Evolutionary conservation across 2,888 invertebrate genomes (phyloP).

Genomic region (Syritta pipiens): DNA sequence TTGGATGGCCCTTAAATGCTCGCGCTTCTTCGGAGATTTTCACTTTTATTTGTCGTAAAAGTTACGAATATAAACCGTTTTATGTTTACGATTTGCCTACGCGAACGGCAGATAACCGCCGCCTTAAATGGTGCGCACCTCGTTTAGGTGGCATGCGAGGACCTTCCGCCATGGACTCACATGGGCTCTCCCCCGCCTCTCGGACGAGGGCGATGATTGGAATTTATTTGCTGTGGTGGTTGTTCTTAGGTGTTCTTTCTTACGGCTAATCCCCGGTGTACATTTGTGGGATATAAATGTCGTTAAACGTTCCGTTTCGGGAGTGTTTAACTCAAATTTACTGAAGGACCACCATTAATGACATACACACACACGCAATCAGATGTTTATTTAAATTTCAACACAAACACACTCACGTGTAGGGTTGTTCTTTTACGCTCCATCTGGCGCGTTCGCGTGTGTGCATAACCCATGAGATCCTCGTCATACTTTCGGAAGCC

Average conservation of each 20-base stretch:
- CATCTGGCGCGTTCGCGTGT: neutral
- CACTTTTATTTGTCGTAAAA: slow-evolving; percentile 59
- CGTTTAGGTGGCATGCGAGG: slow-evolving; percentile 46
- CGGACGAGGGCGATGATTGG: neutral
- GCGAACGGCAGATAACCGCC: slow-evolving; percentile 44
- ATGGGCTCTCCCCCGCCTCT: neutral
- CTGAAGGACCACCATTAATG: slow-evolving; percentile 26
- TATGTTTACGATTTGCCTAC: slow-evolving; percentile 65
- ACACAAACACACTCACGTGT: no score
- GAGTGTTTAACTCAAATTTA: slow-evolving; percentile 35
- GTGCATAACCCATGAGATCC: neutral
- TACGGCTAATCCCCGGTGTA: slow-evolving; percentile 30
- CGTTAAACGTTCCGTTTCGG: slow-evolving; percentile 19
- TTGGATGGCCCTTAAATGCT: neutral
- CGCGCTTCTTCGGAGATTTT: slow-evolving; percentile 12
- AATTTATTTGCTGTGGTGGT: slow-evolving; percentile 17
- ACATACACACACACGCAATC: slow-evolving; percentile 1
- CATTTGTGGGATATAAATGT: slow-evolving; percentile 32
- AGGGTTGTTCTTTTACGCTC: neutral
- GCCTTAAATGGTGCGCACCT: slow-evolving; percentile 63
- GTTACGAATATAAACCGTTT: slow-evolving; percentile 57
- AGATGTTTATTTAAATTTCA: slow-evolving; percentile 33
- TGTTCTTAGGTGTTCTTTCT: neutral
- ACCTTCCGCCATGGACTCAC: neutral
- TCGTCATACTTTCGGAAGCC: neutral